Base-by-base conservation (phyloP, 2,888 invertebrate genomes). In the Drosophila multiciliata region DNA sequence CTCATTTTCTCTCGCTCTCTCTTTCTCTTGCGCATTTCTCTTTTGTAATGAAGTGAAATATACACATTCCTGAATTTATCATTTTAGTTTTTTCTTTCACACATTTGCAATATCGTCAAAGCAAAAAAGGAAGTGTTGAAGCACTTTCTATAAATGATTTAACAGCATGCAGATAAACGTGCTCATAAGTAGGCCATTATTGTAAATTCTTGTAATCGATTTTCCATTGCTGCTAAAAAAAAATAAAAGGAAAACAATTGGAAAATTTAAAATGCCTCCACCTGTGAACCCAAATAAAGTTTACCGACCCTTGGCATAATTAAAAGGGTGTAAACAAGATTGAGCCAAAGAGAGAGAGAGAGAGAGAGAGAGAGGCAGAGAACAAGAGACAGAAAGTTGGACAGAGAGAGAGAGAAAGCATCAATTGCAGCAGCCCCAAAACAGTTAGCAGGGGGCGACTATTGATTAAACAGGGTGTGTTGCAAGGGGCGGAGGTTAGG, bases 241-340 rank as follows among this genome's bases (percentile, higher is more conserved):
- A 45, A 23, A 23, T 4, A 23, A 23, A 23, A 15, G 2, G 45
- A 45, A 48, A 45, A 49, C 59, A 79, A 65, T 78, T 69, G 67
- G 57, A 73, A 71, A 71, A 48, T 73, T 67, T 66, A 70, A 80
- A 83, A 55, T 55, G 40, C 35, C 45, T 55, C 58, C 40, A 66
- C 5, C 38, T 55, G 8, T 45, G 59, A 78, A 69, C 73, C 80
- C 63, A 73, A 73, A 85, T 81, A 83, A 76, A 82, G 91, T 89
- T 87, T 85, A 91, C 80, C 87, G 81, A 91, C 89, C 90, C 83
- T 81, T 81, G 80, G 75, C 78, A 77, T 58, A 67, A 70, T 66
- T 54, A 54, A 26, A 6, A 20, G 26, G 20, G 38, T 53, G 23
- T 53, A 23, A 53, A 23, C 1, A 17, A 17, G n/a, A 33, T n/a